phyloP scores from a whole-genome alignment of 2,888 invertebrate genomes.

The Thecophora atra region DNA sequence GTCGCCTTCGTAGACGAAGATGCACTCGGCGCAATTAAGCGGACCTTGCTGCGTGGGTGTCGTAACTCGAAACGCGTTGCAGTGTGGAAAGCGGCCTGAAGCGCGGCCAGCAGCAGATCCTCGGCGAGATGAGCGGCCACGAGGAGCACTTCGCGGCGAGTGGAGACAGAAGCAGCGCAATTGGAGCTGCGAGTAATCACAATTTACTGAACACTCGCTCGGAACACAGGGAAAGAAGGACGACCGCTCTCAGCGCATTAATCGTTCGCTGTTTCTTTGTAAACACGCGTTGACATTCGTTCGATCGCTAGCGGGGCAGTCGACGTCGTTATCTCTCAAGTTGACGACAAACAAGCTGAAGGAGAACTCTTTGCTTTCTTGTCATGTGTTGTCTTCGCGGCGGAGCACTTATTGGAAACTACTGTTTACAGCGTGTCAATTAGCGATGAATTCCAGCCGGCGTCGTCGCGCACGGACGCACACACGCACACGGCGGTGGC shows the following conservation, averaged over 20 bases:
- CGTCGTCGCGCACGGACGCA: not conserved
- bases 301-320: not conserved
- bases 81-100: too few relatives aligned
- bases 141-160: too few relatives aligned
- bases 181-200: not conserved
- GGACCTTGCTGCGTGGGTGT: too few relatives aligned
- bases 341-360: constrained; percentile 15
- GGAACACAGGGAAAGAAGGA: too few relatives aligned
- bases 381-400: constrained; percentile 33
- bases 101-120: not conserved
- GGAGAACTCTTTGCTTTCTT: constrained; percentile 23
- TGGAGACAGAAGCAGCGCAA: too few relatives aligned
- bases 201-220: not conserved
- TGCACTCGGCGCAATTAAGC: too few relatives aligned
- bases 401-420: constrained; percentile 47
- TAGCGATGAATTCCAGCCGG: not conserved
- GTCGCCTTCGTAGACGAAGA: too few relatives aligned
- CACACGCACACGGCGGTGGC: not conserved
- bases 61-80: too few relatives aligned
- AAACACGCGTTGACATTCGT: constrained; percentile 23
- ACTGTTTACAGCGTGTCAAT: constrained; percentile 42
- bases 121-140: too few relatives aligned
- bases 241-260: too few relatives aligned
- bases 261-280: constrained; percentile 15
- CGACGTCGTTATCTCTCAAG: constrained; percentile 10